Base-by-base conservation (phyloP, 53 echinoderm and acorn worm species). In the Zoroaster sp. region DNA sequence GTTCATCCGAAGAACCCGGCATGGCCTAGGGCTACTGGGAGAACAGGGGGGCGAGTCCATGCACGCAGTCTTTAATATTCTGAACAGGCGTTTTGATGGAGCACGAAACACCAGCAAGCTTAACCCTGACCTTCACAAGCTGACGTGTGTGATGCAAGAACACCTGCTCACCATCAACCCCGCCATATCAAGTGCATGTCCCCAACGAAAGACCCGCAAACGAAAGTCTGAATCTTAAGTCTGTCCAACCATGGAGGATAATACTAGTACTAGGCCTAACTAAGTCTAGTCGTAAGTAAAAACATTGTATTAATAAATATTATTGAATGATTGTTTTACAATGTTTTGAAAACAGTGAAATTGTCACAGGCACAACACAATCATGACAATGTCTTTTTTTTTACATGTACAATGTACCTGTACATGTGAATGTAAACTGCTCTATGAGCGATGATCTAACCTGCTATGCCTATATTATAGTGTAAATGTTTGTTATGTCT, bases 31-130 rank as follows among this genome's bases (percentile, higher is more conserved):
- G 1, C 80, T 73, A 18, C 53, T 78, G n/a, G 88, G 88, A 10
- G 88, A 92, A 35, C 92, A 88, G 31, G 92, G 92, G 8, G 92
- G 88, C 18, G 88, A 92, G 54, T 88, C 73, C 3, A 73, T 80
- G 43, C 92, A 92, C 73, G 88, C 88, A 17, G 34, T 69, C n/a
- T 69, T 88, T 7, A 92, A 92, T 36, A 77, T 33, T n/a, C 23
- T 86, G 40, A 72, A 72, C 34, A 23, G 39, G 28, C 20, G 66
- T 11, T 45, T 86, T 18, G n/a, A 86, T 33, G 86, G 86, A n/a
- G 35, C 40, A 4, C 10, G 20, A 17, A 72, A 72, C 40, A 72
- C 73, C n/a, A 17, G 15, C 18, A 72, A 72, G 20, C 40, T 35
- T 17, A 13, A 72, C 35, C 73, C 73, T 0, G 73, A 72, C 40